Evolutionary conservation across 2,797 vertebrate genomes (phyloP).

Genomic region (Pampus argenteus): DNA sequence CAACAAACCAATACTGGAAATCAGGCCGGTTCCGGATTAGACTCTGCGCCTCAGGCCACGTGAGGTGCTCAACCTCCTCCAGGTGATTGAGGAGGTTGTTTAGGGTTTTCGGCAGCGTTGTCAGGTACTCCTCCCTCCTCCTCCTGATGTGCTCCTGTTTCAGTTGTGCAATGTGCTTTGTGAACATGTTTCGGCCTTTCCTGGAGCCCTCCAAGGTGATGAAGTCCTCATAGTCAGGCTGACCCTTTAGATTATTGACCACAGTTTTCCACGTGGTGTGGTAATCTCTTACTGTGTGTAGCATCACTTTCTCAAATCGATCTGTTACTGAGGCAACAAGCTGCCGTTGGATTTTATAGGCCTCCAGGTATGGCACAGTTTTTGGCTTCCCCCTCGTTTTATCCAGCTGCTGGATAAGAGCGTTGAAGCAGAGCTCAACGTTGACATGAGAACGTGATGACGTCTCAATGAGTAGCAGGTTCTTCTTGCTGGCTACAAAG

Average conservation of each 20-base stretch:
- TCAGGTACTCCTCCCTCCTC: slow-evolving; percentile 95
- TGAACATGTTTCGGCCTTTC: slow-evolving; percentile 95
- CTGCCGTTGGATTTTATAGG: slow-evolving; percentile 95
- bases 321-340: slow-evolving; percentile 92
- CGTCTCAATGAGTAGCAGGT: slow-evolving; percentile 94
- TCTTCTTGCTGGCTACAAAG: slow-evolving; percentile 98
- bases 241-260: slow-evolving; percentile 94
- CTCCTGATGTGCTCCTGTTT: slow-evolving; percentile 98
- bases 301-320: slow-evolving; percentile 94
- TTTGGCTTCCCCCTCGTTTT: slow-evolving; percentile 98
- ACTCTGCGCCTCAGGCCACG: slow-evolving; percentile 93
- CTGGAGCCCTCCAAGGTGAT: slow-evolving; percentile 95
- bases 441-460: slow-evolving; percentile 93
- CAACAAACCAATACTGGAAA: slow-evolving; percentile 96
- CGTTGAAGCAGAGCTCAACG: slow-evolving; percentile 94
- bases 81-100: slow-evolving; percentile 94
- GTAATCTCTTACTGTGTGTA: slow-evolving; percentile 95
- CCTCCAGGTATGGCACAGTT: slow-evolving; percentile 96
- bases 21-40: slow-evolving; percentile 92
- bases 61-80: slow-evolving; percentile 95
- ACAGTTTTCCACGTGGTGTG: slow-evolving; percentile 96
- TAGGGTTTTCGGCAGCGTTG: slow-evolving; percentile 94
- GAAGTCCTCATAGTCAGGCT: slow-evolving; percentile 95
- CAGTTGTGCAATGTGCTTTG: slow-evolving; percentile 96
- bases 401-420: slow-evolving; percentile 97